phyloP scores from a whole-genome alignment of 1,140 invertebrate genomes.

The Carposina sasakii region DNA sequence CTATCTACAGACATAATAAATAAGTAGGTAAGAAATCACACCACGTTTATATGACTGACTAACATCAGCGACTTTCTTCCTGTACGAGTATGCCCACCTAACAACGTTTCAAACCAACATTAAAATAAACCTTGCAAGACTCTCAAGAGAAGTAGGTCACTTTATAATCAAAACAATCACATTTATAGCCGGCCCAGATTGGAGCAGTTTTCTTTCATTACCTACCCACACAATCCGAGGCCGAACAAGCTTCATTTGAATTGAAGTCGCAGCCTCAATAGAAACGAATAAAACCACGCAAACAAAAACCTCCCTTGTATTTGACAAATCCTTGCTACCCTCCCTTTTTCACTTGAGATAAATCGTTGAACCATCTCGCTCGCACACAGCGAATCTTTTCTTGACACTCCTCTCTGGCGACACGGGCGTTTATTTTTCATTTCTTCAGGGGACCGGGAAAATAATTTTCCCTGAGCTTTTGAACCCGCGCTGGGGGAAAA shows the following conservation, averaged over 20 bases:
- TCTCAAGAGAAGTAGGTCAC: too few species aligned
- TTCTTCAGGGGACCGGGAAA: slow-evolving; percentile 60
- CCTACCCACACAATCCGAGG: too few species aligned
- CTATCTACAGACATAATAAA: too few species aligned
- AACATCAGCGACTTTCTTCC: too few species aligned
- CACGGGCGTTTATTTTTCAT: slow-evolving; percentile 69
- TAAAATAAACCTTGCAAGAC: too few species aligned
- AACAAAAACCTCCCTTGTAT: slow-evolving; percentile 26
- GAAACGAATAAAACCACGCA: slow-evolving; percentile 20
- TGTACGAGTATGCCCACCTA: too few species aligned
- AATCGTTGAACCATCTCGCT: slow-evolving; percentile 21
- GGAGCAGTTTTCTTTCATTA: too few species aligned
- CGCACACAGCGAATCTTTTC: slow-evolving; percentile 27
- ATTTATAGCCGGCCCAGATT: too few species aligned
- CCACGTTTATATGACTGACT: too few species aligned
- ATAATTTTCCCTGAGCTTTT: slow-evolving; percentile 70
- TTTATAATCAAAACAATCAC: too few species aligned
- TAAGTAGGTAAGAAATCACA: too few species aligned
- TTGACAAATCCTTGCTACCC: slow-evolving; percentile 37
- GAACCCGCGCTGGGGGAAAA: slow-evolving; percentile 62
- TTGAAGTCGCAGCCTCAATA: slow-evolving; percentile 37
- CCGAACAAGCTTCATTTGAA: slow-evolving; percentile 41
- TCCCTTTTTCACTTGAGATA: slow-evolving; percentile 24
- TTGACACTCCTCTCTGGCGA: slow-evolving; percentile 24
- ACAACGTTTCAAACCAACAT: too few species aligned